A percentile compares a stretch with the other conserved stretches of the same genome.
Conservation (phyloP, 1,140 invertebrate genomes). For the Diorhabda sublineata region DNA sequence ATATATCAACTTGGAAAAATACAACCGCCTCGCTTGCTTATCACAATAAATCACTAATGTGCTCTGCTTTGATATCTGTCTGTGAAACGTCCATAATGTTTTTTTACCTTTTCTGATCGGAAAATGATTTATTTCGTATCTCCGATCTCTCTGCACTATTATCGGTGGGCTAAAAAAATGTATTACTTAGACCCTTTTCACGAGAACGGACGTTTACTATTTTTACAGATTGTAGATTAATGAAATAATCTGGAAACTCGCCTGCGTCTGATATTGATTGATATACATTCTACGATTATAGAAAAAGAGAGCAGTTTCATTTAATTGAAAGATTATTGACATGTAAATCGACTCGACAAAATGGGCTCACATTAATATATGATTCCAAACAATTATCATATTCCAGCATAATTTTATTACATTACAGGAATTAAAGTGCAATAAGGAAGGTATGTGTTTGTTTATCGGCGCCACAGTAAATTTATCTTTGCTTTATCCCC, state of each 20-base stretch:
- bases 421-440: too few species aligned
- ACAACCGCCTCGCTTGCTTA: slow-evolving; percentile 37
- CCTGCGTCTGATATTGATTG: background rate
- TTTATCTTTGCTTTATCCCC: too few species aligned
- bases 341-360: background rate
- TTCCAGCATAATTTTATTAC: too few species aligned
- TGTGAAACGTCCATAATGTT: slow-evolving; percentile 29
- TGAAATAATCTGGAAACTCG: background rate
- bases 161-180: slow-evolving; percentile 7
- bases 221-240: slow-evolving; percentile 3
- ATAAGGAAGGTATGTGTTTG: too few species aligned
- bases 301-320: background rate
- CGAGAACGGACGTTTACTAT: slow-evolving; percentile 11
- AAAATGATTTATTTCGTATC: slow-evolving; percentile 38
- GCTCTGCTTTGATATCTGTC: slow-evolving; percentile 35
- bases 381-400: too few species aligned
- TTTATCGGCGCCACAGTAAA: too few species aligned
- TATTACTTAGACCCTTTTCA: slow-evolving; percentile 17
- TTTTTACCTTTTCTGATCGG: slow-evolving; percentile 34
- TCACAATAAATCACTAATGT: slow-evolving; percentile 42
- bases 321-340: background rate
- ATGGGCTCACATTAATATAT: too few species aligned
- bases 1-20: slow-evolving; percentile 42
- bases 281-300: background rate
- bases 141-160: slow-evolving; percentile 21